A percentile compares a stretch with the other conserved stretches of the same genome.
phyloP scores from a whole-genome alignment of 1,140 invertebrate species.

The Drosophila melanogaster region Release_6_plus_ISO1_MT NT_033779.5:498501-499000 shows the following conservation, averaged over 20 bases:
- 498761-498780: slow-evolving; percentile 2
- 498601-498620: slow-evolving; percentile 54
- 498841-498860: too few species aligned
- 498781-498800: not conserved
- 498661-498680: slow-evolving; percentile 54
- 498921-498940: slow-evolving; percentile 73
- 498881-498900: not conserved
- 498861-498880: too few species aligned
- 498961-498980: slow-evolving; percentile 36
- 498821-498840: not conserved
- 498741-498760: slow-evolving; percentile 33
- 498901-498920: slow-evolving; percentile 47
- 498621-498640: slow-evolving; percentile 83
- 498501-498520: slow-evolving; percentile 84
- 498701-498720: slow-evolving; percentile 42
- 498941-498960: slow-evolving; percentile 80
- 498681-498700: slow-evolving; percentile 57
- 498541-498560: slow-evolving; percentile 25
- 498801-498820: not conserved
- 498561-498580: slow-evolving; percentile 74
- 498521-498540: slow-evolving; percentile 80
- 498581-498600: not conserved
- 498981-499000: slow-evolving; percentile 61
- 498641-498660: slow-evolving; percentile 76
- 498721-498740: slow-evolving; percentile 46